Base-by-base conservation (phyloP, 2,113 vertebrate genomes). In the Phrynocephalus versicolor region DNA sequence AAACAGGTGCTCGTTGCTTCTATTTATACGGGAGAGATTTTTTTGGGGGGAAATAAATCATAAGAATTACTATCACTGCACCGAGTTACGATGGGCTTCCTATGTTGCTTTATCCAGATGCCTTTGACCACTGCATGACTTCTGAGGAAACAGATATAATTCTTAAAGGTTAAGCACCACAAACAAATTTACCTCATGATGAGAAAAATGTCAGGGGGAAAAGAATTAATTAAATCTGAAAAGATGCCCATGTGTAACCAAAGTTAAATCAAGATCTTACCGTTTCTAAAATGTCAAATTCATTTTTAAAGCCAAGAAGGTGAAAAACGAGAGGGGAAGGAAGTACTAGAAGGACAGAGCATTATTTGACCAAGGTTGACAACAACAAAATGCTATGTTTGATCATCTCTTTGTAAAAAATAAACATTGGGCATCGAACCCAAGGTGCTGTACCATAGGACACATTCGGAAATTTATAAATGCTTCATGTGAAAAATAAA, bases 81-180 rank as follows among this genome's bases (percentile, higher is more conserved):
- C 1, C 69, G 87, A 89, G 0, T 82, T 83, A n/a, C 12, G 62
- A 71, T 7, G 83, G 15, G 75, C 7, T 81, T 89, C 82, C 74
- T 51, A 79, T 82, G 13, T 37, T n/a, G 0, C 45, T 92, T 79
- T 82, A 55, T 90, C 64, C 45, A 77, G 6, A 87, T 86, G 82
- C 16, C 89, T 82, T 89, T 84, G 58, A 81, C 60, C 82, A 88
- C 67, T 81, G 55, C 60, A 83, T 91, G 88, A 89, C 51, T 90
- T 51, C 81, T 92, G 37, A 83, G 80, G 93, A 95, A 94, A 87
- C 64, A 83, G 21, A 2, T 85, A 88, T 69, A 79, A 85, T 91
- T 85, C 67, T 91, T 92, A 95, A 93, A 95, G 88, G 82, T 93
- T 94, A 96, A 95, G 65, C 6, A 45, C 69, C 51, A 90, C 84